Evolutionary conservation across 2,797 vertebrate species (phyloP).

Genomic region (Pterois miles): DNA sequence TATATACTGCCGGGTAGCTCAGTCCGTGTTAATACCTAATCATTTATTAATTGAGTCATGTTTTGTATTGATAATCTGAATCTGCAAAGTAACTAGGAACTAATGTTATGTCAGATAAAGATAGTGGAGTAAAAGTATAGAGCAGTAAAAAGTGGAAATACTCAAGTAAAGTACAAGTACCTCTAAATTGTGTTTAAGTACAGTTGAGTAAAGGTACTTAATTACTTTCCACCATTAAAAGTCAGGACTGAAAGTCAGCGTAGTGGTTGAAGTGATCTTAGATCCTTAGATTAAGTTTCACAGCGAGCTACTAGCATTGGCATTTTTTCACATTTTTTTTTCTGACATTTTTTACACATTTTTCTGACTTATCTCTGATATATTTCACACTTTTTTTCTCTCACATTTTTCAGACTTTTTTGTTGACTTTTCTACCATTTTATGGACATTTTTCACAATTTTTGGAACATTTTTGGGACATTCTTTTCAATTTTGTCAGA

Average conservation of each 20-base stretch:
- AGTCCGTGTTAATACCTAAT: neutral
- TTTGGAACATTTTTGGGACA: no score
- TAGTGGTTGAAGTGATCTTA: neutral
- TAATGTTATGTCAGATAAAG: neutral
- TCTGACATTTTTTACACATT: no score
- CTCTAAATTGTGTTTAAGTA: neutral
- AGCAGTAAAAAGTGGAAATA: neutral
- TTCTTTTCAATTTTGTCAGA: no score
- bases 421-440: no score
- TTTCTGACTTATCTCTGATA: no score
- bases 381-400: no score
- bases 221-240: neutral
- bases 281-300: neutral
- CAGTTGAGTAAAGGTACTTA: neutral
- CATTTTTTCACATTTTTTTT: no score
- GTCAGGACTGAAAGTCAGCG: neutral
- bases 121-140: neutral
- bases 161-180: neutral
- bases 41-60: neutral
- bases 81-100: neutral
- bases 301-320: no score
- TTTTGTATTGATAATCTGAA: neutral
- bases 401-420: no score
- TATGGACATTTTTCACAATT: no score
- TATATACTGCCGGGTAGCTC: neutral